Conservation (phyloP, 2,888 invertebrate species). For the Mythimna lalbum region DNA sequence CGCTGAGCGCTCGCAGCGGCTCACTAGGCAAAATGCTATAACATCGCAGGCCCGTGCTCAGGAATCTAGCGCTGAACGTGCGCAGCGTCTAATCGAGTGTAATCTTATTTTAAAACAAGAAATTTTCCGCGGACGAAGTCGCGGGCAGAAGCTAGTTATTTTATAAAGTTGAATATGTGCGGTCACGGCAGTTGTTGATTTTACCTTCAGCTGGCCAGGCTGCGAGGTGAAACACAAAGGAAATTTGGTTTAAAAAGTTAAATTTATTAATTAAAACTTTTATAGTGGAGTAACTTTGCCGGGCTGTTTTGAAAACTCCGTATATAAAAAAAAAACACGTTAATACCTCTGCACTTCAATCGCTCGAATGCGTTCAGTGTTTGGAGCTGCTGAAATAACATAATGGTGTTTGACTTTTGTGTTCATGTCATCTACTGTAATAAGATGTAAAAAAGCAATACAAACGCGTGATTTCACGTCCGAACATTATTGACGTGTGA, state of each 20-base stretch:
- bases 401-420: neutral
- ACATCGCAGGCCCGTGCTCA: too few species aligned
- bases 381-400: neutral
- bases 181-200: conserved; percentile 1
- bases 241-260: neutral
- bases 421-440: neutral
- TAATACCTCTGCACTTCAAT: neutral
- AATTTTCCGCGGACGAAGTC: too few species aligned
- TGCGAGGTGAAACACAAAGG: neutral
- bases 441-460: neutral
- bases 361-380: neutral
- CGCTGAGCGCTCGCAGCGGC: too few species aligned
- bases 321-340: neutral
- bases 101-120: too few species aligned
- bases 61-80: too few species aligned
- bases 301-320: neutral
- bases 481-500: conserved; percentile 3
- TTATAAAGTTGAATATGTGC: neutral
- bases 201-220: neutral
- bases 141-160: too few species aligned
- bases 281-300: neutral
- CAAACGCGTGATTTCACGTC: conserved; percentile 3
- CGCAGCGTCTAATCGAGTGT: too few species aligned
- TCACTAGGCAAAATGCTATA: too few species aligned
- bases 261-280: conserved; percentile 4